phyloP scores from a whole-genome alignment of 2,888 invertebrate genomes.

The Apoda limacodes region DNA sequence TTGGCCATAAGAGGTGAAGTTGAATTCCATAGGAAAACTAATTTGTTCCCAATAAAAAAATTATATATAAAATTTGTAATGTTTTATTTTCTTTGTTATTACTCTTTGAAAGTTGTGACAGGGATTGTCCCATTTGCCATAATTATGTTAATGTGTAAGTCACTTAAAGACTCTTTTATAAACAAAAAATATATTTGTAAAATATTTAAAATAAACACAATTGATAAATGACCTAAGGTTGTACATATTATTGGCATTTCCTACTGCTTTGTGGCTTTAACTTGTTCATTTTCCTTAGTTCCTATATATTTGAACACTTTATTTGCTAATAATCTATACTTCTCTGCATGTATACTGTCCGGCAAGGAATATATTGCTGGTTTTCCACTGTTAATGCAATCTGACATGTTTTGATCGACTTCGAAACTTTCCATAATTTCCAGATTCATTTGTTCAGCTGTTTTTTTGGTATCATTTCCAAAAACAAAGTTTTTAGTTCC shows the following conservation, averaged over 20 bases:
- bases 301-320: slow-evolving; percentile 58
- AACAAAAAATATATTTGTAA: slow-evolving; percentile 31
- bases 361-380: slow-evolving; percentile 80
- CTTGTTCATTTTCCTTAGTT: slow-evolving; percentile 37
- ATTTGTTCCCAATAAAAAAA: no score
- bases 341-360: slow-evolving; percentile 60
- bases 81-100: no score
- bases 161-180: background rate
- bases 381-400: slow-evolving; percentile 78
- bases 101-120: no score
- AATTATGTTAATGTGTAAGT: background rate
- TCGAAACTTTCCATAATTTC: slow-evolving; percentile 79
- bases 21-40: slow-evolving; percentile 30
- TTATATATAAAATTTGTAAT: no score
- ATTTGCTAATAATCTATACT: slow-evolving; percentile 54
- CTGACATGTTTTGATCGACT: slow-evolving; percentile 75
- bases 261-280: slow-evolving; percentile 35
- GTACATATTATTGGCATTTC: slow-evolving; percentile 21
- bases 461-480: slow-evolving; percentile 72
- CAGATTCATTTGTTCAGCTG: slow-evolving; percentile 75
- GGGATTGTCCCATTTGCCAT: no score
- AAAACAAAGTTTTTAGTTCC: slow-evolving; percentile 79
- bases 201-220: slow-evolving; percentile 36
- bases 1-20: slow-evolving; percentile 30
- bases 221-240: slow-evolving; percentile 28